Evolutionary conservation across 2,888 invertebrate genomes (phyloP).

Genomic region (Anticlea derivata): DNA sequence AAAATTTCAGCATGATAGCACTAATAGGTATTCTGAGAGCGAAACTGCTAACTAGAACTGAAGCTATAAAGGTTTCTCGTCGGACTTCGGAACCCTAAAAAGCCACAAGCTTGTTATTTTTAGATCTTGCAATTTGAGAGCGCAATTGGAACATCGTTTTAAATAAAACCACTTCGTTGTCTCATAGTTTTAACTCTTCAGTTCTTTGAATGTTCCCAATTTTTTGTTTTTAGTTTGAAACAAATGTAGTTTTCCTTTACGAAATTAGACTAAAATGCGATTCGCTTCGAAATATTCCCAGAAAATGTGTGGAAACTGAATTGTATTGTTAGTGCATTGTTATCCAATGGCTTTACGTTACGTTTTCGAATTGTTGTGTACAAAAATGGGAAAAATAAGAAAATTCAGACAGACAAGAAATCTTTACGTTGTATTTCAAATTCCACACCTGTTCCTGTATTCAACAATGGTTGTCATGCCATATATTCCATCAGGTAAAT

Average conservation of each 20-base stretch:
- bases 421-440: slow-evolving; percentile 1
- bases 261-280: slow-evolving; percentile 2
- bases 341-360: no score
- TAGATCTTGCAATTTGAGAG: background rate
- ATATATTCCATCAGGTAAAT: slow-evolving; percentile 12
- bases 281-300: no score
- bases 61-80: no score
- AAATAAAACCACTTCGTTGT: slow-evolving; percentile 4
- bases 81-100: no score
- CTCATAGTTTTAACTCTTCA: slow-evolving; percentile 6
- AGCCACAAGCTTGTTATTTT: slow-evolving; percentile 6
- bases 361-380: no score
- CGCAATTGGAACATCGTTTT: slow-evolving; percentile 1
- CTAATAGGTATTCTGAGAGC: no score
- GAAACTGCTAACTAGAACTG: no score
- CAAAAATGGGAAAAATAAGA: no score
- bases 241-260: slow-evolving; percentile 8
- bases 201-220: slow-evolving; percentile 4
- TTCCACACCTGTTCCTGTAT: slow-evolving; percentile 8
- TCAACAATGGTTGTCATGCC: slow-evolving; percentile 15
- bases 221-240: slow-evolving; percentile 8
- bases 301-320: no score
- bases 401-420: no score
- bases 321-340: no score
- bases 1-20: no score